phyloP scores from a whole-genome alignment of 2,113 vertebrate genomes.

The Mobula birostris region DNA sequence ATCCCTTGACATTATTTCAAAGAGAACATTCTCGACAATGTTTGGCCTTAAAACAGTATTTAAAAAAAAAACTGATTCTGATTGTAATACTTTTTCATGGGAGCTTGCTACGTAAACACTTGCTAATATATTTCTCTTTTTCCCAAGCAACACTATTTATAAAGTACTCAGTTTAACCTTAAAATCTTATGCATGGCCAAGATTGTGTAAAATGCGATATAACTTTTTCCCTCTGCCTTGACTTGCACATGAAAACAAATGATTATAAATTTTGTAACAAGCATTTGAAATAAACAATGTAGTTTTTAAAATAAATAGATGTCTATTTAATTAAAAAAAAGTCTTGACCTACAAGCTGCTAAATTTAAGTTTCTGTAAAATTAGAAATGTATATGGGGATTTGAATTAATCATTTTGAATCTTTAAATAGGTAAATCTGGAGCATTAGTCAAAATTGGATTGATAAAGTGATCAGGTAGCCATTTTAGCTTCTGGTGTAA shows the following conservation, averaged over 20 bases:
- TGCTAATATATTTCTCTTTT: too few relatives aligned
- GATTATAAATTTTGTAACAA: background rate
- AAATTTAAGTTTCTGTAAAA: background rate
- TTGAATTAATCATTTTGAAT: background rate
- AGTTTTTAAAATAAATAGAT: background rate
- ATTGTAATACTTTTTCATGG: too few relatives aligned
- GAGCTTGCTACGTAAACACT: too few relatives aligned
- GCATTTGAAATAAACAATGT: background rate
- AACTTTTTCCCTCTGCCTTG: too few relatives aligned
- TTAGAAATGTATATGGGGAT: background rate
- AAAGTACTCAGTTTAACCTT: too few relatives aligned
- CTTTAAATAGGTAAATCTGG: background rate
- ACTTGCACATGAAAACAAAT: background rate
- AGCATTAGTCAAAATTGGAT: background rate
- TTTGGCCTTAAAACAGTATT: too few relatives aligned
- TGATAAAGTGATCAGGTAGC: background rate
- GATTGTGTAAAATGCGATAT: too few relatives aligned
- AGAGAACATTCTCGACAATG: too few relatives aligned
- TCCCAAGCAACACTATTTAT: too few relatives aligned
- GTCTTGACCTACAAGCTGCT: background rate
- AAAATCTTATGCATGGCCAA: too few relatives aligned
- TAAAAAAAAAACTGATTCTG: too few relatives aligned
- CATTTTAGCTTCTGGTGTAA: background rate
- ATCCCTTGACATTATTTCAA: too few relatives aligned
- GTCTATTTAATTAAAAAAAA: background rate